Conservation (phyloP, 2,113 vertebrate species). For the Speoplatyrhinus poulsoni region DNA sequence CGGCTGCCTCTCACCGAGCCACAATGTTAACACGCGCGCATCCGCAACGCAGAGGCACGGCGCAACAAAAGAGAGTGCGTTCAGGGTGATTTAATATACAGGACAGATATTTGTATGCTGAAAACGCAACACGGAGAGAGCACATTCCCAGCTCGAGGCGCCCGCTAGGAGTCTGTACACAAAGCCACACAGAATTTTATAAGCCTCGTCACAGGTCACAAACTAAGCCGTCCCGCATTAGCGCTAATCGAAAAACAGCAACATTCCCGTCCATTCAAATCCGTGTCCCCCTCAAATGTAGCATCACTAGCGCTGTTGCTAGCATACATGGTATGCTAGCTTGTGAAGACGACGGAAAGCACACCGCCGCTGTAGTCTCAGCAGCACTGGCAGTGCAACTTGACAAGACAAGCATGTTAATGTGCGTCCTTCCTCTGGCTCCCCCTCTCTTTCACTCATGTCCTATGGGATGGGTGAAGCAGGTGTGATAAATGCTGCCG, state of each 20-base stretch:
- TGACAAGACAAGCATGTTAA: constrained; percentile 51
- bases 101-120: constrained; percentile 57
- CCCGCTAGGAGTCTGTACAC: constrained; percentile 45
- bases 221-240: constrained; percentile 31
- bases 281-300: background rate
- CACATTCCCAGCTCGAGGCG: constrained; percentile 57
- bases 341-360: constrained; percentile 19
- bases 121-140: constrained; percentile 44
- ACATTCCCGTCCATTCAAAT: constrained; percentile 27
- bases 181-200: constrained; percentile 51
- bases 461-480: constrained; percentile 61
- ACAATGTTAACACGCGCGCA: constrained; percentile 38
- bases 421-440: constrained; percentile 4
- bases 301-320: constrained; percentile 27
- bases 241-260: constrained; percentile 45
- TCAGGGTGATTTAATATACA: constrained; percentile 53
- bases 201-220: constrained; percentile 54
- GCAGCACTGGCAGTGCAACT: constrained; percentile 1
- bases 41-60: constrained; percentile 33
- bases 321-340: constrained; percentile 18
- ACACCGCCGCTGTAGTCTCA: background rate
- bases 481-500: constrained; percentile 74
- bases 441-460: constrained; percentile 24
- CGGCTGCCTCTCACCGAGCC: constrained; percentile 51
- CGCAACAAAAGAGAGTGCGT: constrained; percentile 22